Conservation (phyloP, 2,113 vertebrate species). For the Halcyon senegalensis region DNA sequence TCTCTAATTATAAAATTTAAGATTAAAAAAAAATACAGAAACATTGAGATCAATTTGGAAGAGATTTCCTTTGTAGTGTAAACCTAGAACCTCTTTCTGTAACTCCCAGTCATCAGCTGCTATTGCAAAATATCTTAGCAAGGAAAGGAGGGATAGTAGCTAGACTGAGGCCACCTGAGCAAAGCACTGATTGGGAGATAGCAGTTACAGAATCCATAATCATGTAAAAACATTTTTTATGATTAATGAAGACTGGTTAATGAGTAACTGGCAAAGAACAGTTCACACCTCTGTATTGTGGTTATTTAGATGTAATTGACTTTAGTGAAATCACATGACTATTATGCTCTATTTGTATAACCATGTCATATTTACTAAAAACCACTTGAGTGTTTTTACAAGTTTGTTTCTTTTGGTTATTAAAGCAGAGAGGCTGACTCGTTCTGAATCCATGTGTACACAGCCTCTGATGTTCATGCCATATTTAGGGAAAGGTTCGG, state of each 20-base stretch:
- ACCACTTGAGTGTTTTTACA: constrained; percentile 37
- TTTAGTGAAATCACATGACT: constrained; percentile 15
- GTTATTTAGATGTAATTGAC: constrained; percentile 32
- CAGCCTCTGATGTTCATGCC: neutral
- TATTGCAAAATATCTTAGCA: constrained; percentile 26
- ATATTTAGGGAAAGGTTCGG: neutral
- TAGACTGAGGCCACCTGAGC: constrained; percentile 18
- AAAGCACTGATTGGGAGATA: constrained; percentile 3
- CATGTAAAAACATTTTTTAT: constrained; percentile 43
- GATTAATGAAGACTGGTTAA: constrained; percentile 61
- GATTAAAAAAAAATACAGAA: neutral
- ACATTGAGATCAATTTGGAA: neutral
- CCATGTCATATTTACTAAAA: constrained; percentile 58
- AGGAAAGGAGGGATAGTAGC: neutral
- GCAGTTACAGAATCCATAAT: constrained; percentile 23
- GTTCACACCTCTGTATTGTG: constrained; percentile 45
- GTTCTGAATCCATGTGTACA: neutral
- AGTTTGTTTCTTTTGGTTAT: constrained; percentile 39
- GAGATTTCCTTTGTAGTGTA: neutral
- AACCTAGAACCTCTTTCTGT: neutral
- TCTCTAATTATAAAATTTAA: neutral
- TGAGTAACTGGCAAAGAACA: constrained; percentile 61
- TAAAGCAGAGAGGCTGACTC: constrained; percentile 30
- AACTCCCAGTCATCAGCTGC: neutral
- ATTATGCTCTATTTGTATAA: constrained; percentile 57